Percentiles rank a stretch among this genome's conserved stretches.
phyloP scores from a whole-genome alignment of 2,888 invertebrate genomes.

The Mamestra brassicae region DNA sequence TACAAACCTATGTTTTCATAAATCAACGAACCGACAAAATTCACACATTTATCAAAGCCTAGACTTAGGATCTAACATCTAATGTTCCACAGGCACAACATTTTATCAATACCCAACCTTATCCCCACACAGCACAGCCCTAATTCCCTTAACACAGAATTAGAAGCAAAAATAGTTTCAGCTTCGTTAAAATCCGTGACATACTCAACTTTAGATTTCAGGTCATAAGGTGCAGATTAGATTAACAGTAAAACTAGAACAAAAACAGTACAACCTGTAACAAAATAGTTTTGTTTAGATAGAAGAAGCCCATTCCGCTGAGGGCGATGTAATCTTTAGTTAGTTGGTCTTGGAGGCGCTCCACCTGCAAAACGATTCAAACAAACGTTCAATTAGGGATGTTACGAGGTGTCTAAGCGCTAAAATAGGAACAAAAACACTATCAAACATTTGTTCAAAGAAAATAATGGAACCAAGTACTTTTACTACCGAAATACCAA shows the following conservation, averaged over 20 bases:
- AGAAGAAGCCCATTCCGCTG: constrained; percentile 91
- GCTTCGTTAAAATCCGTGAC: neutral
- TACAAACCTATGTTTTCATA: constrained; percentile 35
- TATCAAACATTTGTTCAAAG: no score
- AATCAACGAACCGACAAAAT: constrained; percentile 48
- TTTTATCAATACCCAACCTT: constrained; percentile 1
- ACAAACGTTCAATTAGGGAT: constrained; percentile 39
- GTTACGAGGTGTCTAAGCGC: neutral
- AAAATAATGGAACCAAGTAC: no score
- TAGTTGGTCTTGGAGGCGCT: constrained; percentile 91
- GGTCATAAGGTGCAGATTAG: neutral
- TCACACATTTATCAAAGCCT: constrained; percentile 49
- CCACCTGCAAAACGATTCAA: constrained; percentile 82
- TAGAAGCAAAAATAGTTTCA: constrained; percentile 1
- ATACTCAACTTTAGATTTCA: neutral
- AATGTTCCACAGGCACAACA: constrained; percentile 1
- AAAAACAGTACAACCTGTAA: constrained; percentile 83
- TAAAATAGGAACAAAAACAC: neutral
- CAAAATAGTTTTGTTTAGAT: constrained; percentile 88
- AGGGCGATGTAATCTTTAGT: constrained; percentile 90
- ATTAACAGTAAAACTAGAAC: neutral
- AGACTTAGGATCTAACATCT: constrained; percentile 30
- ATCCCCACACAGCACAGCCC: neutral
- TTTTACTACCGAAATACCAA: no score
- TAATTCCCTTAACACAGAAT: constrained; percentile 1